Conservation (phyloP, 1,140 invertebrate species). For the Microplitis demolitor region DNA sequence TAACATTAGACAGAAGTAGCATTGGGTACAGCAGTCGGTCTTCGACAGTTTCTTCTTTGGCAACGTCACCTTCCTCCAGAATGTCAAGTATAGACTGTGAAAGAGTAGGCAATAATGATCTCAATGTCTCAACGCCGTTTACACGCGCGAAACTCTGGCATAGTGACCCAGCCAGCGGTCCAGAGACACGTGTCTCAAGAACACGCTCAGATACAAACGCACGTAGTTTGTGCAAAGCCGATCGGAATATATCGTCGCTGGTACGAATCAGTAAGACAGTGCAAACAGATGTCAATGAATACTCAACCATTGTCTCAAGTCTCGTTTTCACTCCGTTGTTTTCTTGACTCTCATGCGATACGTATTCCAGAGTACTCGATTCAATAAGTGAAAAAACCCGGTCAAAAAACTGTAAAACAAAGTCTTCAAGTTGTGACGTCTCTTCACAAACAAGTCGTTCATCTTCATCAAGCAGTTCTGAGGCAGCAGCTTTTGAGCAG, state of each 20-base stretch:
- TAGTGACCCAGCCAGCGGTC: constrained; percentile 70
- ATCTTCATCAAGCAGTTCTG: constrained; percentile 66
- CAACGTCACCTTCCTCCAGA: constrained; percentile 62
- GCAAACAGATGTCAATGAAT: constrained; percentile 64
- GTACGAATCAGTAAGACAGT: constrained; percentile 64
- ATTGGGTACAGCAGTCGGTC: constrained; percentile 81
- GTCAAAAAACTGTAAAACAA: constrained; percentile 86
- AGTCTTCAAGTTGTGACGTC: constrained; percentile 86
- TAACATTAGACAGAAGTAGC: constrained; percentile 74
- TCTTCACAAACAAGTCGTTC: constrained; percentile 78
- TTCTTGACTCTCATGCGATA: constrained; percentile 66
- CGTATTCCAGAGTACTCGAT: constrained; percentile 71
- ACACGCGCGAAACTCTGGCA: constrained; percentile 74
- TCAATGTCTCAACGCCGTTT: constrained; percentile 69
- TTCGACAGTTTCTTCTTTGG: constrained; percentile 77
- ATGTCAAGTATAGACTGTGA: constrained; percentile 66
- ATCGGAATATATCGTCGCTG: constrained; percentile 62
- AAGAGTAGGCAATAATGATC: constrained; percentile 74
- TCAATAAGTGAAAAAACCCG: constrained; percentile 77
- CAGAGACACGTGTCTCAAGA: constrained; percentile 82
- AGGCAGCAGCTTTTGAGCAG: constrained; percentile 74
- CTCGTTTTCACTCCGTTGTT: constrained; percentile 58
- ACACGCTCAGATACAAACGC: constrained; percentile 75
- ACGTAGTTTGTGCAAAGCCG: constrained; percentile 75
- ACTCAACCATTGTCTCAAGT: constrained; percentile 66